Evolutionary conservation across 2,888 invertebrate genomes (phyloP).

Genomic region (Azorinus chamasolen): DNA sequence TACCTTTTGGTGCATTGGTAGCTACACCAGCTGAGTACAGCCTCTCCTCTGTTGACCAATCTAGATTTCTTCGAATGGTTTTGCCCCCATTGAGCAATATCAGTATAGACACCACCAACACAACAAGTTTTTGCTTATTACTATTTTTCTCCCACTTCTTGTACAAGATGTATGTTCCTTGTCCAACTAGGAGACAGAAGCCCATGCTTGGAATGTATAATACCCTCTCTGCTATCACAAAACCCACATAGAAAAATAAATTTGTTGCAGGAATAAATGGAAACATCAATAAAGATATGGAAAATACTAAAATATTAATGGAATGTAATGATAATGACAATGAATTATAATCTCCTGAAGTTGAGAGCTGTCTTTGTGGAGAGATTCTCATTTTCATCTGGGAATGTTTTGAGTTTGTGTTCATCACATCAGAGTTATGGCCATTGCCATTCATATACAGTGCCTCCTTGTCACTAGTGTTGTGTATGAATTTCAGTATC

Average conservation of each 20-base stretch:
- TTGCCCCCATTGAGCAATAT: slow-evolving; percentile 87
- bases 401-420: slow-evolving; percentile 49
- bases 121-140: slow-evolving; percentile 49
- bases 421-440: slow-evolving; percentile 53
- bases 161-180: slow-evolving; percentile 78
- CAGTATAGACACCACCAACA: slow-evolving; percentile 65
- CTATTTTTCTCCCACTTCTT: slow-evolving; percentile 43
- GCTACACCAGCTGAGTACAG: slow-evolving; percentile 96
- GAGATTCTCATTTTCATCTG: slow-evolving; percentile 33
- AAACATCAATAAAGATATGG: slow-evolving; percentile 92
- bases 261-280: slow-evolving; percentile 99
- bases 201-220: slow-evolving; percentile 98
- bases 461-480: slow-evolving; percentile 28
- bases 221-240: slow-evolving; percentile 98
- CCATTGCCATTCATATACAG: slow-evolving; percentile 76
- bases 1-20: slow-evolving; percentile 99
- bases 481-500: slow-evolving; percentile 69
- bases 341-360: slow-evolving; percentile 21
- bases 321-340: slow-evolving; percentile 48
- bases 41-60: slow-evolving; percentile 97
- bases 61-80: slow-evolving; percentile 94
- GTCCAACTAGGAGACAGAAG: slow-evolving; percentile 94
- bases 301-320: slow-evolving; percentile 77
- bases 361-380: slow-evolving; percentile 41
- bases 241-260: slow-evolving; percentile 98